Evolutionary conservation across 2,888 invertebrate genomes (phyloP), one percentile per base, ranked within the genome.

Genomic region (Cyclophora albipunctata): DNA sequence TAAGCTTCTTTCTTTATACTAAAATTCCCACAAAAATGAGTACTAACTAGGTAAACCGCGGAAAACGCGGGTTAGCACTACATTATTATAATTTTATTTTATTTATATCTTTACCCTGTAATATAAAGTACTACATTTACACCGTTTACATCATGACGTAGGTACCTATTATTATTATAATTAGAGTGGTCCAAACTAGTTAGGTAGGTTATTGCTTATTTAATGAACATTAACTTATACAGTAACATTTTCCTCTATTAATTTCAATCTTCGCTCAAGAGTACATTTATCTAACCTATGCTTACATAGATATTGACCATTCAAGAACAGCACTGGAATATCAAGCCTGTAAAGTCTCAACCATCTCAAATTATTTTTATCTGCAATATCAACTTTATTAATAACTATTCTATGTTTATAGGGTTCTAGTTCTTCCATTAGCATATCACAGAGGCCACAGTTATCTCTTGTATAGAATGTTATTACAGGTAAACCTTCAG

Each of bases 261-360:
- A 71, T 59, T 68, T 58, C 45, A 93, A 73, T 69, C 89, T 84
- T 60, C 60, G 83, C 49, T 91, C 81, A 61, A 94, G 82, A 51
- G 92, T 72, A 46, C 83, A 74, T 52, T 76, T 84, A 77, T 95
- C 90, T 59, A 95, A 82, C 54, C 80, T 90, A 74, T 95, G 94
- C 89, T 93, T 95, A 72, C 95, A 95, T 45, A 97, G 85, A 81
- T 91, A 97, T 64, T 93, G 90, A 3, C 94, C 94, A 81, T 96
- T 94, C 4, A 97, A 87, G 79, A 96, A 96, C 61, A 97, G 80
- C 5, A 97, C 97, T 43, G 97, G 97, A 70, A 97, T 97, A 72
- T 97, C 96, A 72, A 93, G 90, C 58, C 93, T 91, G 71, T 96
- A 97, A 45, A 95, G 84, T 53, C 92, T 89, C 52, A 93, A 84